Percentiles rank a stretch among this genome's conserved stretches.
These are phyloP conservation scores for Clytia hemisphaerica DNA, from an alignment of 30 jellyfish, hydroid and myxozoan genomes.

Conservation along the genomic window DNA sequence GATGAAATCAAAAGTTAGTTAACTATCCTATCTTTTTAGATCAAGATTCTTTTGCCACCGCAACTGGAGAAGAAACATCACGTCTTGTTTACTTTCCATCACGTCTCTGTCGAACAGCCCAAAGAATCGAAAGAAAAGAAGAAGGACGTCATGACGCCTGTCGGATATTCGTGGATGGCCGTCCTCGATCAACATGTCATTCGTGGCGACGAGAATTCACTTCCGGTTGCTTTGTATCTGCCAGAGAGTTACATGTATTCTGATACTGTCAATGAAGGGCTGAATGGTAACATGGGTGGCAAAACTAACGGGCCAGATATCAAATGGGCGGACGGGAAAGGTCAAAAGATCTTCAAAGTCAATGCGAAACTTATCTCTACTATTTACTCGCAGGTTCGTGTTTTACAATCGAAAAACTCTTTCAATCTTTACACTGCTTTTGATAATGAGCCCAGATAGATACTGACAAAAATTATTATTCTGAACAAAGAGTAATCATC, in stretches of 20 bases:
- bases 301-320: constrained; percentile 59
- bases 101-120: constrained; percentile 94
- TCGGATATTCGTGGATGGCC: constrained; percentile 92
- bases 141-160: constrained; percentile 74
- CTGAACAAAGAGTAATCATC: no score
- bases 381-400: constrained; percentile 74
- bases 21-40: no score
- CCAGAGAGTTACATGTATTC: constrained; percentile 63
- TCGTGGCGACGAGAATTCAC: constrained; percentile 57
- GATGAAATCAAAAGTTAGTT: no score
- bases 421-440: neutral
- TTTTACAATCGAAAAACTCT: neutral
- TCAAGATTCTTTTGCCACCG: constrained; percentile 80
- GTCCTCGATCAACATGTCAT: constrained; percentile 61
- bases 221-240: constrained; percentile 71
- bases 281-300: neutral
- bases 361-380: constrained; percentile 78
- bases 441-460: no score
- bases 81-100: constrained; percentile 75
- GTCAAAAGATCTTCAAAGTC: constrained; percentile 59
- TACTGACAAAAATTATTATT: neutral
- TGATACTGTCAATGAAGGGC: no score
- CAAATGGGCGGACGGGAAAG: constrained; percentile 99
- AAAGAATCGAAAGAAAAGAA: constrained; percentile 62
- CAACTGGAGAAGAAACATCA: constrained; percentile 78